phyloP scores from a whole-genome alignment of 2,113 vertebrate species.

The Illadopsis cleaveri region DNA sequence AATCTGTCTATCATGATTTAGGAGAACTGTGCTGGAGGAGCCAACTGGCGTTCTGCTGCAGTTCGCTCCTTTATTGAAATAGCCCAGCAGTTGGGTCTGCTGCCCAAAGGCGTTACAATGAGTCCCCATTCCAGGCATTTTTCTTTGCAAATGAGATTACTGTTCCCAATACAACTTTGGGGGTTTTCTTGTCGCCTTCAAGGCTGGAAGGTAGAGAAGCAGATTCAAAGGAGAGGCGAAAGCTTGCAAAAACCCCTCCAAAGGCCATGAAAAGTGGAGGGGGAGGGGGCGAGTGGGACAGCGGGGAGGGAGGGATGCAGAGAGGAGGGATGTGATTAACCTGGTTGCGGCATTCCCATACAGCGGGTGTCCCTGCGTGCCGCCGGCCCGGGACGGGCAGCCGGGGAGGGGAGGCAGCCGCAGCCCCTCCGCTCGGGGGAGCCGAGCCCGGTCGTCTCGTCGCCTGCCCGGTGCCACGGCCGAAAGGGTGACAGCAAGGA shows the following conservation, averaged over 20 bases:
- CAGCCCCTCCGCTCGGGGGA: background rate
- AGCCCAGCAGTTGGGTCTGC: slow-evolving; percentile 50
- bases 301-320: background rate
- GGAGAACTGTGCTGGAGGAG: slow-evolving; percentile 72
- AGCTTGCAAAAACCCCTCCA: background rate
- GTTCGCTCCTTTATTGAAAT: slow-evolving; percentile 67
- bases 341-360: background rate
- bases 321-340: background rate
- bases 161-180: slow-evolving; percentile 40
- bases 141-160: slow-evolving; percentile 68
- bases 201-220: slow-evolving; percentile 27
- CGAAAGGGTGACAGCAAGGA: background rate
- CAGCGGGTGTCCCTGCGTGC: background rate
- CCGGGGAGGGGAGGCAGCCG: background rate
- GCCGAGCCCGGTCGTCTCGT: background rate
- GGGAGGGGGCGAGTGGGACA: background rate
- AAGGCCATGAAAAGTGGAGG: background rate
- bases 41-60: slow-evolving; percentile 75
- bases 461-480: background rate
- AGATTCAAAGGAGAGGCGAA: background rate
- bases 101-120: slow-evolving; percentile 68
- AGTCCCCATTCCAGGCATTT: slow-evolving; percentile 74
- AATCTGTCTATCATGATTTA: slow-evolving; percentile 86
- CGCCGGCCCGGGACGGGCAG: background rate
- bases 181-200: slow-evolving; percentile 16